Conservation (phyloP, 2,113 vertebrate species). For the Zosterops pallidus region DNA sequence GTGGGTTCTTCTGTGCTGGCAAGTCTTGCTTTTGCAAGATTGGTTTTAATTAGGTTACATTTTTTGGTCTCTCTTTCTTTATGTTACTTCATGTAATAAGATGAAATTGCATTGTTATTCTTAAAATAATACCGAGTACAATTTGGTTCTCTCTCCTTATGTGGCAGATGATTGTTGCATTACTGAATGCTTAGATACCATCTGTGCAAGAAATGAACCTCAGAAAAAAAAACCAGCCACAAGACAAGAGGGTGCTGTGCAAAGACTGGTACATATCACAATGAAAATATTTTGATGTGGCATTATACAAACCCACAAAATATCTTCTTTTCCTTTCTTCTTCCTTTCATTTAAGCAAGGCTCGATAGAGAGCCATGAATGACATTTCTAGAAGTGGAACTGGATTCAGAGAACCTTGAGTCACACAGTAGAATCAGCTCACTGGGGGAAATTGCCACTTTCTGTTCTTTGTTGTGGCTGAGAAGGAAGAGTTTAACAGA, state of each 20-base stretch:
- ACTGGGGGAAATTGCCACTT: neutral
- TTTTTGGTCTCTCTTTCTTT: neutral
- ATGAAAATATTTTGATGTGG: slow-evolving; percentile 22
- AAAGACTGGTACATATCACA: neutral
- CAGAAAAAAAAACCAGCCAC: neutral
- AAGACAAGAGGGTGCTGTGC: neutral
- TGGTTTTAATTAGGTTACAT: slow-evolving; percentile 26
- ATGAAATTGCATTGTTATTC: slow-evolving; percentile 12
- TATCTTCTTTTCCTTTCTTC: slow-evolving; percentile 1
- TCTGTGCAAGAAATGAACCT: slow-evolving; percentile 1
- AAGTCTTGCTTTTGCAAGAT: slow-evolving; percentile 6
- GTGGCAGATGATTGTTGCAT: neutral
- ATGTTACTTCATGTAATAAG: neutral
- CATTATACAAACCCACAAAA: slow-evolving; percentile 13
- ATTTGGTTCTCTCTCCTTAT: slow-evolving; percentile 11
- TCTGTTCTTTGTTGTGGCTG: neutral
- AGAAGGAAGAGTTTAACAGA: neutral
- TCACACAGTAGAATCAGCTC: neutral
- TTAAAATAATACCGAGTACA: neutral
- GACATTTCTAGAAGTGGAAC: neutral
- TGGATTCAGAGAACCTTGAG: neutral
- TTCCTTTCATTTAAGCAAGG: slow-evolving; percentile 23
- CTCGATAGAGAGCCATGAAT: neutral
- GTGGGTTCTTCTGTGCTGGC: neutral
- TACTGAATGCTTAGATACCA: slow-evolving; percentile 7